A percentile compares a stretch with the other conserved stretches of the same genome.
Evolutionary conservation across 2,888 invertebrate genomes (phyloP).

Genomic region (Aporophyla lueneburgensis): DNA sequence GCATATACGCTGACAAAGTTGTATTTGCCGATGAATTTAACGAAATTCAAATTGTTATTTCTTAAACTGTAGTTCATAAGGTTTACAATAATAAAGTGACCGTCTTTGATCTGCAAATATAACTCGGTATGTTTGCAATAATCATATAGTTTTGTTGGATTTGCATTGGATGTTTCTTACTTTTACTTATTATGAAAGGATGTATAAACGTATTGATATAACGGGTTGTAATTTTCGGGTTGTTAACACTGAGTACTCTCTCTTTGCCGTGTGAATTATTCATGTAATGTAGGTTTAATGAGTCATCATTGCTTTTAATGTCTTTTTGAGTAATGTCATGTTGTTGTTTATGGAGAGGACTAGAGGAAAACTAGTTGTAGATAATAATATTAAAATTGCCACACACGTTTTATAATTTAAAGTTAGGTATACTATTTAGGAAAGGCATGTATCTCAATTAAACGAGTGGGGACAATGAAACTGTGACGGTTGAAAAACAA

Average conservation of each 20-base stretch:
- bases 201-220: constrained; percentile 31
- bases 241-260: constrained; percentile 50
- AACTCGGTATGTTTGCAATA: constrained; percentile 18
- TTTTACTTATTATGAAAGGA: constrained; percentile 63
- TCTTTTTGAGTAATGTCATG: neutral
- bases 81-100: neutral
- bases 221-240: constrained; percentile 26
- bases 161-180: constrained; percentile 43
- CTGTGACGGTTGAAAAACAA: no score
- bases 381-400: no score
- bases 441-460: no score
- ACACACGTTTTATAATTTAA: no score
- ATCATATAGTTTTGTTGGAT: constrained; percentile 38
- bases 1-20: constrained; percentile 30
- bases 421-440: no score
- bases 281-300: constrained; percentile 20
- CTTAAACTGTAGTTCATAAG: neutral
- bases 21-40: neutral
- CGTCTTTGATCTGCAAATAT: constrained; percentile 4
- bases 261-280: constrained; percentile 38
- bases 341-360: neutral
- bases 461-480: no score
- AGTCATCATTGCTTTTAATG: constrained; percentile 23
- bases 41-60: neutral
- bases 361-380: neutral